phyloP scores from a whole-genome alignment of 2,113 vertebrate species.

The Neopipo cinnamomea region DNA sequence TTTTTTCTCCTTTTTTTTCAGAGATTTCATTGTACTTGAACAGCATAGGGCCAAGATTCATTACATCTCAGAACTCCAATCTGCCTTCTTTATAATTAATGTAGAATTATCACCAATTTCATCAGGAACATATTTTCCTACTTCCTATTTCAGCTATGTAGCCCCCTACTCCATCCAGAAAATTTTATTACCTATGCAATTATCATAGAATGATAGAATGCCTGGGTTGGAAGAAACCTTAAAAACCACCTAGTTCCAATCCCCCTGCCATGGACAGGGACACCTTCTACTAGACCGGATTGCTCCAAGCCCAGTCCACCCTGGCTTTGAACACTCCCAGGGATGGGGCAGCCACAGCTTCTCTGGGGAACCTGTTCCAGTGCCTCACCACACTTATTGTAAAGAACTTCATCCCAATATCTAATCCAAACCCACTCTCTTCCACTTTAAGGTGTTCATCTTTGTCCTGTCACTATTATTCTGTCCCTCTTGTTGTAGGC shows the following conservation, averaged over 20 bases:
- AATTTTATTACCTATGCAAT: background rate
- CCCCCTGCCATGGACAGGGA: too few relatives aligned
- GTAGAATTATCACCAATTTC: background rate
- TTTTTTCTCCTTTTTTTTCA: background rate
- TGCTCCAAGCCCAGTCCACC: background rate
- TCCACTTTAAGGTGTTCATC: background rate
- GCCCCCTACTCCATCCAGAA: background rate
- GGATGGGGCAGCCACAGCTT: background rate
- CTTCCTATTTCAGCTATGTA: background rate
- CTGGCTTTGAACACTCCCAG: background rate
- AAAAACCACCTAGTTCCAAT: background rate
- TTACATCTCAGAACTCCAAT: background rate
- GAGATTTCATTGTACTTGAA: background rate
- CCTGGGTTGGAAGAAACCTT: background rate
- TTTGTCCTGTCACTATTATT: background rate
- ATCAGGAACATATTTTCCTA: background rate
- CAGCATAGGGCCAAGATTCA: background rate
- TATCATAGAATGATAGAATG: background rate
- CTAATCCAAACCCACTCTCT: background rate
- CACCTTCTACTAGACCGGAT: background rate
- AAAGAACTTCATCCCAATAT: background rate
- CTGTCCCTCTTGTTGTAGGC: background rate
- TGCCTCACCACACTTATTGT: background rate
- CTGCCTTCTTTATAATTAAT: background rate
- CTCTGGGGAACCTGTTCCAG: background rate